phyloP scores from a whole-genome alignment of 2,888 invertebrate species.

The Uropetala carovei region DNA sequence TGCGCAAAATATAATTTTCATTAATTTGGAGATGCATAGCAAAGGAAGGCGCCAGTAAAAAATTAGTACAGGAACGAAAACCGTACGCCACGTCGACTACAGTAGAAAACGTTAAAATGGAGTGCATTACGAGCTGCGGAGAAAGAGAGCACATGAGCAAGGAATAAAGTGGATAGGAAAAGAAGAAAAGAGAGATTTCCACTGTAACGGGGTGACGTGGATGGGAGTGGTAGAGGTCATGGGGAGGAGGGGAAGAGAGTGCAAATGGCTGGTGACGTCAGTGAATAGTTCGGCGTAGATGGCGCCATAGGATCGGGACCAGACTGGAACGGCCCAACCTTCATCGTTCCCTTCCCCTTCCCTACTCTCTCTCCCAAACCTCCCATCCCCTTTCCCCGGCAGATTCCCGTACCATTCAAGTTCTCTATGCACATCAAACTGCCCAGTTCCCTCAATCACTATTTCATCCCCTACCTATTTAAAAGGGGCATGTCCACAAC shows the following conservation, averaged over 20 bases:
- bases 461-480: not conserved
- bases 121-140: not conserved
- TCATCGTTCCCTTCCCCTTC: not conserved
- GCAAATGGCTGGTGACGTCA: slow-evolving; percentile 45
- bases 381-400: not conserved
- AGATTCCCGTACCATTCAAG: too few species aligned
- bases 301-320: slow-evolving; percentile 22
- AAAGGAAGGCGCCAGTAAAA: not conserved
- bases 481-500: not conserved
- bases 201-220: slow-evolving; percentile 7
- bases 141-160: not conserved
- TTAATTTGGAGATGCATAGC: not conserved
- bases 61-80: not conserved
- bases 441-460: not conserved
- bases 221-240: too few species aligned
- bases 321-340: not conserved
- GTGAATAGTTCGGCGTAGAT: slow-evolving; percentile 36
- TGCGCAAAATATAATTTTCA: not conserved
- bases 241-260: not conserved
- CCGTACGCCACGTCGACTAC: not conserved
- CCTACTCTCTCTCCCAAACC: not conserved
- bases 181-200: not conserved
- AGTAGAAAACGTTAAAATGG: not conserved
- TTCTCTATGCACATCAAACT: not conserved
- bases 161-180: not conserved